phyloP scores from a whole-genome alignment of 2,797 vertebrate species.

The Crax fasciolata region DNA sequence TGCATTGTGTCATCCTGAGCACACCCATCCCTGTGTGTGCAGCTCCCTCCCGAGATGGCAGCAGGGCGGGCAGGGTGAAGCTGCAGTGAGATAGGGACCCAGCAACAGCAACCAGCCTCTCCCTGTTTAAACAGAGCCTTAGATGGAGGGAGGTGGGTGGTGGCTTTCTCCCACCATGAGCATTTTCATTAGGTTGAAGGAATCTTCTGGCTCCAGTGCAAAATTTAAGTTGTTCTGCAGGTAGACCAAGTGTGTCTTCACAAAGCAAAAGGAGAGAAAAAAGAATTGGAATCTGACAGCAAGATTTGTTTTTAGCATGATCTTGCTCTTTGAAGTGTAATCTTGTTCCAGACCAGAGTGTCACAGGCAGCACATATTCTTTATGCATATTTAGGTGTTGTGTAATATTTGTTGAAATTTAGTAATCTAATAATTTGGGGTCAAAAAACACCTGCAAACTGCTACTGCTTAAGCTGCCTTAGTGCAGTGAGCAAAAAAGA shows the following conservation, averaged over 20 bases:
- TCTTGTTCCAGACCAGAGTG: neutral
- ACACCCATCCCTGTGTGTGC: fast-evolving
- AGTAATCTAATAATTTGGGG: neutral
- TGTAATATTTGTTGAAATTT: neutral
- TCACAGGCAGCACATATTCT: slow-evolving; percentile 1
- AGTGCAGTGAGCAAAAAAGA: neutral
- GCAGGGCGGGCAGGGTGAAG: neutral
- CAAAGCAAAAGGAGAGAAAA: neutral
- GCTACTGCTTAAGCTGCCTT: neutral
- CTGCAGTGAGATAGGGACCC: neutral
- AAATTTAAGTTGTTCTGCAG: neutral
- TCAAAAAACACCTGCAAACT: neutral
- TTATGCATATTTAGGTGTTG: neutral
- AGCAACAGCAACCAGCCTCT: too few species aligned
- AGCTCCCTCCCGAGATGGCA: neutral
- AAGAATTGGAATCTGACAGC: neutral
- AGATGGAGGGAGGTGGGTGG: fast-evolving
- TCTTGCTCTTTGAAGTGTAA: neutral
- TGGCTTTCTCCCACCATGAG: neutral
- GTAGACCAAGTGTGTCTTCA: neutral
- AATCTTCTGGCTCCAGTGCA: neutral
- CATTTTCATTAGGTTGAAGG: neutral
- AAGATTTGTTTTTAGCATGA: neutral
- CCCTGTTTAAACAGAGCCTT: neutral
- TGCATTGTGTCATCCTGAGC: neutral